Percentiles rank a stretch among this genome's conserved stretches.
These are phyloP conservation scores for Dryas iulia DNA, from an alignment of 1,140 invertebrate species.

Conservation along the genomic window DNA sequence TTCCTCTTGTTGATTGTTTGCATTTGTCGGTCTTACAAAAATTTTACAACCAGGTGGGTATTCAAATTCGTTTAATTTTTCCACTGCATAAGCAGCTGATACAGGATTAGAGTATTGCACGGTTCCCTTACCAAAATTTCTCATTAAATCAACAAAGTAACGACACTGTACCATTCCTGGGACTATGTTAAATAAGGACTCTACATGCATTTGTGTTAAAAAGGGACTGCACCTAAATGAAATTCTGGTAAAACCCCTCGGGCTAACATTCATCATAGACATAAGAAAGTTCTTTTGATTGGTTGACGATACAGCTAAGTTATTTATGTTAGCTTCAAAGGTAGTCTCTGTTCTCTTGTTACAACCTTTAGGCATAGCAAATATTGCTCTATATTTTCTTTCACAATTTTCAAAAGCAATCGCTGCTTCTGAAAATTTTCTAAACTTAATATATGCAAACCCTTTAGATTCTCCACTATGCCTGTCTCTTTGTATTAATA, in stretches of 20 bases:
- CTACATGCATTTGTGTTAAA: conserved; percentile 46
- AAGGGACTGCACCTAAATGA: conserved; percentile 55
- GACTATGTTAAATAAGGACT: conserved; percentile 56
- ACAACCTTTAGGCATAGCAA: conserved; percentile 88
- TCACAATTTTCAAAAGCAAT: conserved; percentile 94
- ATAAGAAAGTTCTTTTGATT: conserved; percentile 40
- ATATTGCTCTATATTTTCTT: conserved; percentile 92
- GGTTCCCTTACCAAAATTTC: conserved; percentile 51
- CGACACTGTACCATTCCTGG: conserved; percentile 52
- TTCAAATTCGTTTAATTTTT: conserved; percentile 62
- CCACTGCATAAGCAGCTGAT: conserved; percentile 60
- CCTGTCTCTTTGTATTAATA: conserved; percentile 90
- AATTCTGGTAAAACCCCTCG: conserved; percentile 48
- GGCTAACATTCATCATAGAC: conserved; percentile 48
- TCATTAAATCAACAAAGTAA: conserved; percentile 48
- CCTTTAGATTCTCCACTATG: conserved; percentile 92
- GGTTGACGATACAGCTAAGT: conserved; percentile 35
- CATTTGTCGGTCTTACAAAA: conserved; percentile 53
- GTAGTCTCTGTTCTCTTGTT: conserved; percentile 44
- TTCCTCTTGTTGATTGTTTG: conserved; percentile 42
- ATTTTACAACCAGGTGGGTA: conserved; percentile 58
- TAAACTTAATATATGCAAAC: conserved; percentile 94
- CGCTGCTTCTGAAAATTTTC: conserved; percentile 91
- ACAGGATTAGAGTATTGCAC: conserved; percentile 55
- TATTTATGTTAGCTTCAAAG: conserved; percentile 53